Percentiles rank a stretch among this genome's conserved stretches.
phyloP scores from a whole-genome alignment of 2,888 invertebrate genomes.

The Volucella inanis region DNA sequence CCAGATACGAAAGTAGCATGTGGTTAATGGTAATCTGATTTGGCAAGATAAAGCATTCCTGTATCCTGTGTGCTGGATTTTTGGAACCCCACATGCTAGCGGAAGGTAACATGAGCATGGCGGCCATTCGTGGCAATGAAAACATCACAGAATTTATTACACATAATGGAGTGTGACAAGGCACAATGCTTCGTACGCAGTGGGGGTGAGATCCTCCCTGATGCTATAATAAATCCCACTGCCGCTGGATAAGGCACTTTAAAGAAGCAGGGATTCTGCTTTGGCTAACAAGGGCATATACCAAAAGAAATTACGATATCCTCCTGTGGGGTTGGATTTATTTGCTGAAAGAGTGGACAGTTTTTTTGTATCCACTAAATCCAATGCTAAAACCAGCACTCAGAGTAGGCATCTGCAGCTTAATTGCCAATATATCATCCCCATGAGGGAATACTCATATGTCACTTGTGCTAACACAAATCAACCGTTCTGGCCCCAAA shows the following conservation, averaged over 20 bases:
- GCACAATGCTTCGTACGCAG: neutral
- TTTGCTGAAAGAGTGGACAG: too few relatives aligned
- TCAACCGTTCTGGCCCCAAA: conserved; percentile 16
- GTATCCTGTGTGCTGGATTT: neutral
- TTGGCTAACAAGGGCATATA: too few relatives aligned
- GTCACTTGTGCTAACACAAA: conserved; percentile 24
- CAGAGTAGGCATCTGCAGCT: too few relatives aligned
- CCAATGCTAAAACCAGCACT: too few relatives aligned
- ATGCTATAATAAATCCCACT: too few relatives aligned
- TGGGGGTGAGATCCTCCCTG: neutral
- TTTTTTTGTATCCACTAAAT: too few relatives aligned
- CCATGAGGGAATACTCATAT: conserved; percentile 10
- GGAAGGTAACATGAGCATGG: conserved; percentile 22
- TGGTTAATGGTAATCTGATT: conserved; percentile 36
- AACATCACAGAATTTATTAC: conserved; percentile 41
- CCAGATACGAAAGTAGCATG: neutral
- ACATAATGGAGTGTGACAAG: conserved; percentile 40
- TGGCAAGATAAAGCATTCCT: conserved; percentile 8
- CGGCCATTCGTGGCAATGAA: conserved; percentile 31
- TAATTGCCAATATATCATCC: neutral
- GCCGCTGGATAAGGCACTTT: too few relatives aligned
- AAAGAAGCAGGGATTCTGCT: too few relatives aligned
- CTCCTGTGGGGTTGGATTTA: too few relatives aligned
- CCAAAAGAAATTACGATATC: too few relatives aligned
- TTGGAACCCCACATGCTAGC: conserved; percentile 7